Base-by-base conservation (phyloP, 2,113 vertebrate genomes). In the Barbus barbus region DNA sequence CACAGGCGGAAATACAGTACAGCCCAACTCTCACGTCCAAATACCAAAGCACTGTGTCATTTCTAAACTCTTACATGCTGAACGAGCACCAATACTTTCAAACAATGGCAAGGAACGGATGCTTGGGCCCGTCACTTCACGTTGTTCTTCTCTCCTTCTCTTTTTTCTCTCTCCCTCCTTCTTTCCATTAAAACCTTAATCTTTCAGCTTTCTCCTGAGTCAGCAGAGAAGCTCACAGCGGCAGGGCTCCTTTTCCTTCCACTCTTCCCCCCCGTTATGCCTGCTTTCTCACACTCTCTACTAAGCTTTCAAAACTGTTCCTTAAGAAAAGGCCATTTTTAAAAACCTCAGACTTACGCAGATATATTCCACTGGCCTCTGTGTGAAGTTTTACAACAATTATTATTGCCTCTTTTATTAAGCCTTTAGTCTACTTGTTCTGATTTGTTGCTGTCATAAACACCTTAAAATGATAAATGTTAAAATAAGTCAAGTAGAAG, bases 201-300 rank as follows among this genome's bases (percentile, higher is more conserved):
- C 91, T 91, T 89, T 85, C 71, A 41, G 87, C 89, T 89, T 93
- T 92, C 87, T 91, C 90, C 91, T 92, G 92, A 93, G 88, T 94
- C 92, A 92, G 92, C 92, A 92, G 71, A 91, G 87, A 88, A 71
- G 85, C 86, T 81, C 53, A 87, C 60, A 78, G 74, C 61, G 11
- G 74, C 51, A 56, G 63, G 65, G 36, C 65, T 82, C 65, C 31
- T 28, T n/a, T 81, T 85, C 81, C 82, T 78, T 48, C 51, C 84
- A 85, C 53, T 69, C 65, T 5, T 18, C 51, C 46, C 31, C 26
- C 63, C 28, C 73, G 7, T 26, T 83, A 51, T 13, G 78, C 60
- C 33, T 48, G 46, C 36, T 82, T 77, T 88, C 76, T 71, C 33
- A 82, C 56, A 46, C 31, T 71, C 53, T 46, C 33, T 18, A 20